Evolutionary conservation across 2,888 invertebrate genomes (phyloP).

Genomic region (Idaea biselata): DNA sequence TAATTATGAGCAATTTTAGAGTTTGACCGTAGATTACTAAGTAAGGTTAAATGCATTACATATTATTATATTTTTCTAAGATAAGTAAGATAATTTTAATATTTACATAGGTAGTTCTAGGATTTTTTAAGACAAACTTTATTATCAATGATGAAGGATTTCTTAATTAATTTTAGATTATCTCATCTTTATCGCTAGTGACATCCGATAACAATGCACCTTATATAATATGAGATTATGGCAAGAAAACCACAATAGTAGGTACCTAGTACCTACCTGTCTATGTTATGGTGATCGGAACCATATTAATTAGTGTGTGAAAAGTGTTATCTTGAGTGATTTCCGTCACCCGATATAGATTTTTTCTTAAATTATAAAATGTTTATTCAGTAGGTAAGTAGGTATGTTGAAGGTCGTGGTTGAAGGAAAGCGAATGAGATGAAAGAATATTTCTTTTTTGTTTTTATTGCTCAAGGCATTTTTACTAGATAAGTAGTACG

Average conservation of each 20-base stretch:
- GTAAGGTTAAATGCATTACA: too few relatives aligned
- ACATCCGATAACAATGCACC: constrained; percentile 14
- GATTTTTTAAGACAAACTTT: not conserved
- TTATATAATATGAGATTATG: not conserved
- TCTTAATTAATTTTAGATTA: constrained; percentile 23
- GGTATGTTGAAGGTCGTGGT: too few relatives aligned
- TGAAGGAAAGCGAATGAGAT: too few relatives aligned
- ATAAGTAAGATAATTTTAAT: not conserved
- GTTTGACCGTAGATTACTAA: too few relatives aligned
- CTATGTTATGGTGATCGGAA: not conserved
- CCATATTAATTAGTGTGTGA: not conserved
- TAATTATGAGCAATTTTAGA: too few relatives aligned
- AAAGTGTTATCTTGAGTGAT: not conserved
- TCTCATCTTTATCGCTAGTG: constrained; percentile 18
- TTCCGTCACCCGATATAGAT: not conserved
- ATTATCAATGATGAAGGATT: constrained; percentile 2
- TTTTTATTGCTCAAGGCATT: too few relatives aligned
- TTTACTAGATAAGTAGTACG: too few relatives aligned
- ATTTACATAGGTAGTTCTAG: not conserved
- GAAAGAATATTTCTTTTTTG: too few relatives aligned
- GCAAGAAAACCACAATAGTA: not conserved
- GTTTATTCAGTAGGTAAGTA: not conserved
- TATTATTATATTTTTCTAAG: not conserved
- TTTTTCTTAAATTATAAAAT: constrained; percentile 13
- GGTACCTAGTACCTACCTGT: too few relatives aligned